phyloP scores from a whole-genome alignment of 2,113 vertebrate species.

The Mohoua ochrocephala region DNA sequence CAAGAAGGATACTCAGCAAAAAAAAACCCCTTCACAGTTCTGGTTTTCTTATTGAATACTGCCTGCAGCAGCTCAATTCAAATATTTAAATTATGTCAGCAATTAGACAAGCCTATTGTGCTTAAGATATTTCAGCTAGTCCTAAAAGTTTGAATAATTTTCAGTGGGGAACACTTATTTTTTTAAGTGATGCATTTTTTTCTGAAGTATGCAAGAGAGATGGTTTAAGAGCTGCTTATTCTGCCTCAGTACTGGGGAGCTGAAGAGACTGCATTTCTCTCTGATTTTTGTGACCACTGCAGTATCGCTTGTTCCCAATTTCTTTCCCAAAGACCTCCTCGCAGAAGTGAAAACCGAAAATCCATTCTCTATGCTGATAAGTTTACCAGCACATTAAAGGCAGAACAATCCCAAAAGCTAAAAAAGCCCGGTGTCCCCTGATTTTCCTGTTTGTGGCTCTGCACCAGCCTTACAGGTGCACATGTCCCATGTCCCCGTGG shows the following conservation, averaged over 20 bases:
- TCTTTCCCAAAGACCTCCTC: neutral
- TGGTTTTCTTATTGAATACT: neutral
- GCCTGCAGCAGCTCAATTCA: neutral
- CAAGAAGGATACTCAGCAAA: neutral
- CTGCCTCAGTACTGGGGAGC: neutral
- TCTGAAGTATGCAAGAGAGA: neutral
- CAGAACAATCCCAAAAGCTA: neutral
- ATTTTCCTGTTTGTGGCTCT: neutral
- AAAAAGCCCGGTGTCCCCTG: neutral
- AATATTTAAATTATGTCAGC: neutral
- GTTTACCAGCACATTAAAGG: neutral
- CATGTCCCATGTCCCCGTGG: neutral
- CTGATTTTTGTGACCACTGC: neutral
- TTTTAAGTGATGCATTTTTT: neutral
- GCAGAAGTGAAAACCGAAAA: neutral
- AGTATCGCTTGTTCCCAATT: accelerated
- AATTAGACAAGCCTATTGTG: neutral
- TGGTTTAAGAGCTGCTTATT: neutral
- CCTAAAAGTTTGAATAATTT: neutral
- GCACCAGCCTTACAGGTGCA: neutral
- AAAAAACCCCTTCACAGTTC: neutral
- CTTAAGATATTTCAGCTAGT: neutral
- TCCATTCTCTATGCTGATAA: neutral
- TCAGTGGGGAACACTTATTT: neutral
- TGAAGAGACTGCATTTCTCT: neutral